Conservation (phyloP, 2,888 invertebrate species). For the Papilio protenor region DNA sequence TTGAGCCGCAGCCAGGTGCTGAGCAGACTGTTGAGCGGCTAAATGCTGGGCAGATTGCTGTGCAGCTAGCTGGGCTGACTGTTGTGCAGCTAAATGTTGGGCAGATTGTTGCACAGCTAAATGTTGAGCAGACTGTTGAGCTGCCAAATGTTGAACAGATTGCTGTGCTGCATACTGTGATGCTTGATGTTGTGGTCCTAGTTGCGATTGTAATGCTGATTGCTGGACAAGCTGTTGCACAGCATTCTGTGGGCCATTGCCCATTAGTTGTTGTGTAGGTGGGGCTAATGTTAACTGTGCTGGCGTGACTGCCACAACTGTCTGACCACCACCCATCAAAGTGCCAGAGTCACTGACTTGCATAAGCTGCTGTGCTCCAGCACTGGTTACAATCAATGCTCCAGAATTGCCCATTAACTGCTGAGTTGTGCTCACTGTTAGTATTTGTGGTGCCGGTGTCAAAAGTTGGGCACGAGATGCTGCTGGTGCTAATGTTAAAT, state of each 20-base stretch:
- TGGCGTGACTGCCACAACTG: conserved; percentile 78
- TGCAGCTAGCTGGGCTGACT: conserved; percentile 62
- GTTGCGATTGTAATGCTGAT: conserved; percentile 71
- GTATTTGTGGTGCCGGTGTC: conserved; percentile 78
- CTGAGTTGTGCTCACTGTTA: conserved; percentile 80
- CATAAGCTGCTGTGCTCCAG: conserved; percentile 80
- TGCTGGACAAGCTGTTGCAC: conserved; percentile 78
- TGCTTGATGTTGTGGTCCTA: conserved; percentile 73
- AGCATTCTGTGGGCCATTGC: conserved; percentile 71
- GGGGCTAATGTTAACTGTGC: conserved; percentile 77
- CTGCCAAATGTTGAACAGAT: conserved; percentile 72
- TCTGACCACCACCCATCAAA: conserved; percentile 78
- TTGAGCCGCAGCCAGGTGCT: conserved; percentile 63
- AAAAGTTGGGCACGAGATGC: conserved; percentile 76
- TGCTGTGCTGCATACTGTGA: conserved; percentile 72
- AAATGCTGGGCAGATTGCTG: conserved; percentile 68
- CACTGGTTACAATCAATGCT: conserved; percentile 79
- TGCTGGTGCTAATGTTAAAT: conserved; percentile 74
- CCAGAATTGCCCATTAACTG: conserved; percentile 79
- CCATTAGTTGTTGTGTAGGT: conserved; percentile 73
- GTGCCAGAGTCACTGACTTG: conserved; percentile 82
- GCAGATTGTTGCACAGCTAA: conserved; percentile 67
- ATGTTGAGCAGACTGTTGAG: conserved; percentile 65
- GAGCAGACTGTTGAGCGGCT: conserved; percentile 66
- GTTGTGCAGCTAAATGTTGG: conserved; percentile 63